Evolutionary conservation across 2,113 vertebrate genomes (phyloP), one percentile per base, ranked within the genome.

Genomic region (Irena cyanogastra): DNA sequence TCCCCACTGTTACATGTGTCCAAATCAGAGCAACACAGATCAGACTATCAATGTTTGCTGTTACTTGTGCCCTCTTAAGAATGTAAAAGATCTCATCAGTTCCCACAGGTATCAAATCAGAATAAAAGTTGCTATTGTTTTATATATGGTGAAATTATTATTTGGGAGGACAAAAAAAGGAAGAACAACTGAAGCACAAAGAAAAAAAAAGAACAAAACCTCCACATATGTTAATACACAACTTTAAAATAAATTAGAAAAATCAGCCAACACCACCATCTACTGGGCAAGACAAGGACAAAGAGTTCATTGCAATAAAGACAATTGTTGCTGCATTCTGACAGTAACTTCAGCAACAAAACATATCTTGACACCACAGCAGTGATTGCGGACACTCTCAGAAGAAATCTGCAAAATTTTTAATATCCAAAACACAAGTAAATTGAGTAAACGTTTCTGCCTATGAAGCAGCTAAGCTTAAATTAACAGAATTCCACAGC

Each of bases 211-310:
- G 0, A 47, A 13, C 13, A 44, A 93, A 85, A 60, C 7, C 0
- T 3, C 8, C 16, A 70, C 1, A 1, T 20, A 50, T 44, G 50
- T 66, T 77, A 63, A 88, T 41, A 33, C 42, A 79, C 30, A 57
- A 65, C 76, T 95, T 89, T 63, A 94, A 94, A 93, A 87, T 89
- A 69, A 95, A 96, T 87, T 72, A 94, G 74, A 98, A 98, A 97
- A 93, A 92, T 63, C 94, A 97, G 97, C 82, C 97, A 97, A 97
- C 82, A 98, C 94, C 97, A 98, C 98, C 98, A 98, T 98, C 98
- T 98, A 97, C 98, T 98, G 98, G 98, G 94, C 97, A 97, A 97
- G 84, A 78, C 49, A 66, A 96, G 94, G 95, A 97, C 97, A 92
- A 93, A 94, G 93, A 94, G 52, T 83, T 53, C 59, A 64, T 31